Evolutionary conservation across 2,113 vertebrate genomes (phyloP), one percentile per base, ranked within the genome.

Genomic region (Antennarius striatus): DNA sequence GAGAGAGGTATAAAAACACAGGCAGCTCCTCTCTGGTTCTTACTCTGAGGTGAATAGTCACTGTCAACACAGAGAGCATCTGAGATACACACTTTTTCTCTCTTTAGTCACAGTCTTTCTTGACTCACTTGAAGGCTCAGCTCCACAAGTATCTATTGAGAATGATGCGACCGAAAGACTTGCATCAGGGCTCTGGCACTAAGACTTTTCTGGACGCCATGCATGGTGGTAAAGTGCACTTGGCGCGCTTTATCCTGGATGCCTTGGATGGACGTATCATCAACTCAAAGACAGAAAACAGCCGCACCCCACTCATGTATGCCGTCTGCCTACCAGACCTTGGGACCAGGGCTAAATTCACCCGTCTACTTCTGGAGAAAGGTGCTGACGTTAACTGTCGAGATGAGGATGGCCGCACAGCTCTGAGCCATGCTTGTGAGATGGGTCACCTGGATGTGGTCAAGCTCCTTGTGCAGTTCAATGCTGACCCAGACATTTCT

Each of bases 121-220:
- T n/a, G 0, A 55, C 56, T 61, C 36, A 22, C 53, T 51, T 40
- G 54, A 57, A 64, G 52, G 42, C 29, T 73, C 71, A 7, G 68
- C 53, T 70, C 61, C 16, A 50, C 60, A 62, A 75, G 67, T 46
- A 36, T 59, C 53, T 46, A 52, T 62, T 15, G 2, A 83, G 56
- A 71, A 97, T 96, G 95, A 94, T 95, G 88, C 90, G 94, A 52
- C 94, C 95, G 4, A 94, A 95, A 89, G 95, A 96, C 79, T 85
- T 96, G 71, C 93, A 93, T 55, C 95, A 95, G 79, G 93, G 93
- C 68, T 95, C 94, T 66, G 95, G 95, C 47, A 95, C 94, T 32
- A 95, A 94, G 85, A 96, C 94, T 39, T 95, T 96, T 75, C 86
- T 96, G 10, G 95, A 95, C 17, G 96, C 95, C 60, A 96, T 96